Evolutionary conservation across 2,113 vertebrate genomes (phyloP).

Genomic region (Ceyx margarethae): DNA sequence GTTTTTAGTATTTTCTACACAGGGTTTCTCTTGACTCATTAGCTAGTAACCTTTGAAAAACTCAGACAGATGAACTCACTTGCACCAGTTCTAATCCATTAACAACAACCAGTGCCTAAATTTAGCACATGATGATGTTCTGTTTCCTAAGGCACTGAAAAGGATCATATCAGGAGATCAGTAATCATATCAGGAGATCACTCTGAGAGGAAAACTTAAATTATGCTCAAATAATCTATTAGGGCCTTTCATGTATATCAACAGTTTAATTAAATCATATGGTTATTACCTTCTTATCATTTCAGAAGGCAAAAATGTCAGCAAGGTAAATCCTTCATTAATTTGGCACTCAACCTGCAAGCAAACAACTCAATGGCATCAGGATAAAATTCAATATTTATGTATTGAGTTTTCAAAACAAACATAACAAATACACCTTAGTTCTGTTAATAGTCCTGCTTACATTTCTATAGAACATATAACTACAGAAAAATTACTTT

Average conservation of each 20-base stretch:
- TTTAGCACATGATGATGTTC: conserved; percentile 55
- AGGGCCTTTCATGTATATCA: background rate
- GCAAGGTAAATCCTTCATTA: background rate
- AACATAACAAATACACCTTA: background rate
- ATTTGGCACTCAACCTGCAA: background rate
- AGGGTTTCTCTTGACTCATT: background rate
- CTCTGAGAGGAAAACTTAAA: conserved; percentile 25
- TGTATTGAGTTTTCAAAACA: background rate
- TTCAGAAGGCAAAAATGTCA: background rate
- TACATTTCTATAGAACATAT: background rate
- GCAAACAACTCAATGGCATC: background rate
- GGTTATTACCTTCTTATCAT: background rate
- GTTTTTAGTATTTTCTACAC: background rate
- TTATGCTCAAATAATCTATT: background rate
- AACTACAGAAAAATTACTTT: background rate
- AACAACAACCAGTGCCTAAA: conserved; percentile 51
- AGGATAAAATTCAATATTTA: background rate
- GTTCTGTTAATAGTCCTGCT: background rate
- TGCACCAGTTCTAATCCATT: conserved; percentile 34
- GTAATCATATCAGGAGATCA: conserved; percentile 48
- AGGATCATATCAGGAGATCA: conserved; percentile 43
- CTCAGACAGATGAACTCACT: conserved; percentile 1
- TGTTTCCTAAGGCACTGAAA: conserved; percentile 22
- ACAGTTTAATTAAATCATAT: background rate
- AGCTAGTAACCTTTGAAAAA: conserved; percentile 40